Conservation (phyloP, 2,113 vertebrate genomes). For the Ptyas mucosa region DNA sequence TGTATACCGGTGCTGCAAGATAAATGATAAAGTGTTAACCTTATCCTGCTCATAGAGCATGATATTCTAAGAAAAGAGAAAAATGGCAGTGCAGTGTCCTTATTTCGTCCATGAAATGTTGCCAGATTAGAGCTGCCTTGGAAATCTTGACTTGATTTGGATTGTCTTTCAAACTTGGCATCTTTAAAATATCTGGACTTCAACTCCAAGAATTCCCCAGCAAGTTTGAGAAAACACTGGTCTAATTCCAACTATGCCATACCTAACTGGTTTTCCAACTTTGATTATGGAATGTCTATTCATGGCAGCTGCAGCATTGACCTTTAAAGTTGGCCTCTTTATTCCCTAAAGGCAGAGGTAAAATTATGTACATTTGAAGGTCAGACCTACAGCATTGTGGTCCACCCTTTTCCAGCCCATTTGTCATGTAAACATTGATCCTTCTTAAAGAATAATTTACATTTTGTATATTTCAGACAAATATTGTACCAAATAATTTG, state of each 20-base stretch:
- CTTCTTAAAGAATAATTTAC: neutral
- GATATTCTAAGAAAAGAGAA: neutral
- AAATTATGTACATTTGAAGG: neutral
- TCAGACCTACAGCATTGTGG: neutral
- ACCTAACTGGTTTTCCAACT: neutral
- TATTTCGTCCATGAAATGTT: neutral
- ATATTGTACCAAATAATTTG: neutral
- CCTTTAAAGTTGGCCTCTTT: neutral
- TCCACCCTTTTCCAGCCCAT: slow-evolving; percentile 6
- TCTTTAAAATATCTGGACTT: neutral
- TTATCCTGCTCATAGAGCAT: neutral
- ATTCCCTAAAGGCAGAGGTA: neutral
- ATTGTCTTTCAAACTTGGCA: neutral
- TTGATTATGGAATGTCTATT: too few relatives aligned
- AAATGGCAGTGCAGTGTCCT: neutral
- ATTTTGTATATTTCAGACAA: neutral
- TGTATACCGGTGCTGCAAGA: neutral
- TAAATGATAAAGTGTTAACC: neutral
- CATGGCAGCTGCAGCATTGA: neutral
- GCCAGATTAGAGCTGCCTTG: neutral
- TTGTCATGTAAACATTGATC: slow-evolving; percentile 16
- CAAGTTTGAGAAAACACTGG: neutral
- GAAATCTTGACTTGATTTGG: neutral
- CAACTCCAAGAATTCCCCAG: neutral
- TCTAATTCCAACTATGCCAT: neutral